Evolutionary conservation across 2,888 invertebrate species (phyloP), one percentile per base, ranked within the genome.

Genomic region (Pammene aurita): DNA sequence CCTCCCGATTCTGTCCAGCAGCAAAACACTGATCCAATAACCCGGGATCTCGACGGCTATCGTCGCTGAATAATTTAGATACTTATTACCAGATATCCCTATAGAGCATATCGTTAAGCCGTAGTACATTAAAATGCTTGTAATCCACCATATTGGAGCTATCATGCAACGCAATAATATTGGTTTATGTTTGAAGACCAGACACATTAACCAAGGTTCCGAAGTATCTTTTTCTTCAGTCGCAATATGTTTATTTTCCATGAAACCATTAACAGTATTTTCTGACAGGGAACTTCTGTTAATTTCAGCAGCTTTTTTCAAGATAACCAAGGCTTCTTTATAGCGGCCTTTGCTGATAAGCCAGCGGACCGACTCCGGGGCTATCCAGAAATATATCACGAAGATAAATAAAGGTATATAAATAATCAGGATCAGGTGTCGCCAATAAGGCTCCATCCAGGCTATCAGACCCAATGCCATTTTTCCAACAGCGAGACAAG

Each of bases 331-430:
- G 7, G 67, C 54, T 48, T 67, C 67, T 34, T 55, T 14, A 38
- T 48, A 62, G 1, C 63, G 63, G 5, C 67, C 42, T 94, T 94
- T 14, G 94, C 67, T 93, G 13, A 95, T 78, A 18, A 95, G 86
- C 96, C 96, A 96, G 73, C 95, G 89, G 16, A 94, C 87, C 38
- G 94, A 95, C 83, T 95, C 95, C 0, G 95, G 95, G 42, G 94
- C 82, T n/a, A 94, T 74, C 93, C 94, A 94, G 66, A 94, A 92
- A 75, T 95, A 94, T 11, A 90, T 80, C 44, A 95, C 76, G 56
- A 94, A 88, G 0, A 95, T 76, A n/a, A 95, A 78, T 0, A 94
- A 93, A 0, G 95, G 96, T 0, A 90, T 83, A 76, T 95, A 95
- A 46, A 94, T 82, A 14, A 94, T 87, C 54, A 94, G 87, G 52